Base-by-base conservation (phyloP, 1,140 invertebrate genomes). In the Bombus waltoni region DNA sequence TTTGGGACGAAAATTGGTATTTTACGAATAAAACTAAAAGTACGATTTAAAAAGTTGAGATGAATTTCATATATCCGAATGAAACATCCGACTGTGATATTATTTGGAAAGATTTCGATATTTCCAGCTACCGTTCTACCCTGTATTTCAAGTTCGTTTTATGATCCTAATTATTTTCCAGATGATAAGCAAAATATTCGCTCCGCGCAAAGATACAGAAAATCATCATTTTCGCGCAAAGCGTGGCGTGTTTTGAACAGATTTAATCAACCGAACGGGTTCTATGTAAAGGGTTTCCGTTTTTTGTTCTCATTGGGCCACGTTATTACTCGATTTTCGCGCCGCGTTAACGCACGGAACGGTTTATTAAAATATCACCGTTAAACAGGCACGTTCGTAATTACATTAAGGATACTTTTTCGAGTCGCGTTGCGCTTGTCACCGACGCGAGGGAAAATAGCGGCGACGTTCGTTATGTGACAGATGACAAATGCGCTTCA, bases 311-410 rank as follows among this genome's bases (percentile, higher is more conserved):
- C 32, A 8, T 40, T 9, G 10, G 18, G 25, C 28, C 59, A 13
- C 35, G 35, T 77, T 62, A n/a, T 62, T 40, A 40, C 32, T 77
- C 35, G 75, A 10, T 62, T 15, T n/a, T 38, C n/a, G 35, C 32
- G 1, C 22, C 53, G 15, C 13, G 13, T 28, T 40, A 15, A 35
- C 25, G 53, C 35, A 13, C 22, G 53, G 25, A 18, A n/a, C 28
- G 22, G 53, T 77, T 77, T 77, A 77, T 77, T 59, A 77, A 78
- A 78, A 65, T 32, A 78, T 78, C 59, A 65, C 32, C 25, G 75
- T 78, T 78, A 42, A 78, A 66, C 40, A 32, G 38, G 13, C 57
- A 32, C 59, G 28, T 38, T n/a, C 38, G 75, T 66, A 78, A 78
- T 78, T 77, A 62, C 57, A 77, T 77, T 59, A 62, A 62, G 38